phyloP scores from a whole-genome alignment of 2,888 invertebrate species.

The Oegoconia quadripuncta region DNA sequence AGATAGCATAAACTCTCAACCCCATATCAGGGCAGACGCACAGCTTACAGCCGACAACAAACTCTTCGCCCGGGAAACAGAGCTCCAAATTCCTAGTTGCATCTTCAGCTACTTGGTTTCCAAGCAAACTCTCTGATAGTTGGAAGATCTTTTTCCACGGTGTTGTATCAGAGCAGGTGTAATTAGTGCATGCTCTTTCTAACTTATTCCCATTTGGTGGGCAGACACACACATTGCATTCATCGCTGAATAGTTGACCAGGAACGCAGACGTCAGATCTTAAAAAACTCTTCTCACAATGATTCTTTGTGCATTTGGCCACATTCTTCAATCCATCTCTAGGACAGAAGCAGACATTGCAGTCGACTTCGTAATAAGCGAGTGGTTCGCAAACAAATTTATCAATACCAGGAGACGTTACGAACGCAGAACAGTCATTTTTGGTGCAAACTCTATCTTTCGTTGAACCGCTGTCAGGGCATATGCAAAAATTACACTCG shows the following conservation, averaged over 20 bases:
- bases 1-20: constrained; percentile 51
- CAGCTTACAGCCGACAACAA: constrained; percentile 54
- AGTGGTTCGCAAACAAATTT: constrained; percentile 56
- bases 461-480: constrained; percentile 47
- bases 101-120: constrained; percentile 31
- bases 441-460: constrained; percentile 54
- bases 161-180: constrained; percentile 41
- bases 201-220: constrained; percentile 55
- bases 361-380: constrained; percentile 60
- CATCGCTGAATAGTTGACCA: constrained; percentile 56
- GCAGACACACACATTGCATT: constrained; percentile 69
- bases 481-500: constrained; percentile 69
- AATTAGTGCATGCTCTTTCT: constrained; percentile 53
- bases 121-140: constrained; percentile 41
- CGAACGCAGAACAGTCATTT: constrained; percentile 38
- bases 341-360: constrained; percentile 63
- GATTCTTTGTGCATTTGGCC: constrained; percentile 61
- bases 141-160: constrained; percentile 52
- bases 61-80: constrained; percentile 68
- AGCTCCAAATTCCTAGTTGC: constrained; percentile 43
- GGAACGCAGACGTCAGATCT: constrained; percentile 50
- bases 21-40: constrained; percentile 69
- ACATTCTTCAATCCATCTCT: constrained; percentile 60
- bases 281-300: constrained; percentile 55
- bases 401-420: constrained; percentile 17